Base-by-base conservation (phyloP, 2,113 vertebrate genomes). In the Hydrolagus affinis region DNA sequence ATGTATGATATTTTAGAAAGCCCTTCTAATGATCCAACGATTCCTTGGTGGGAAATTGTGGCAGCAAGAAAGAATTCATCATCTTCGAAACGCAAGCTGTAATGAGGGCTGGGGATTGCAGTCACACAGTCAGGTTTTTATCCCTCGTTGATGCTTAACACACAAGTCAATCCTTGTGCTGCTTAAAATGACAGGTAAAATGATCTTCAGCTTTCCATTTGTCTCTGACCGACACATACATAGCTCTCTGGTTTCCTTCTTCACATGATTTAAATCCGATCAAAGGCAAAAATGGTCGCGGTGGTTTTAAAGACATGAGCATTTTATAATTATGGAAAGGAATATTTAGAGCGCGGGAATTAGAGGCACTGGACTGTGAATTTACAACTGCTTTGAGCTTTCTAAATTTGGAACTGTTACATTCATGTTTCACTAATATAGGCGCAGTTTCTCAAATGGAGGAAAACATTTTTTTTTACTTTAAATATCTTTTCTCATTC, bases 341-440 rank as follows among this genome's bases (percentile, higher is more conserved):
- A 80, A n/a, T 44, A 44, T 64, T 80, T 17, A 62, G 23, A 1
- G 3, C 3, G 17, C 62, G 64, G 77, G 23, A 44, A 64, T 64
- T 80, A 80, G 14, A 66, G 14, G 19, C 77, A 64, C 23, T 3
- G 10, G 57, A 15, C 64, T 80, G 59, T 80, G 77, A 80, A 44
- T 64, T 80, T 80, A 25, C 60, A 80, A 15, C n/a, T 19, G 60
- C 59, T 80, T 80, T 25, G 60, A 78, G 76, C 11, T 30, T 60
- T 80, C 30, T 28, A 80, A 80, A 66, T 78, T 44, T 44, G 44
- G 44, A 78, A 62, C 76, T 57, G 12, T 21, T 25, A 62, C 57
- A 62, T 78, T 23, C 6, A 14, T 78, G 76, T 78, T 62, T 60
- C 60, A 78, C 19, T 23, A 77, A 77, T 77, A 77, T 77, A 11